Evolutionary conservation across 2,888 invertebrate genomes (phyloP), one percentile per base, ranked within the genome.

Genomic region (Eupithecia exiguata): DNA sequence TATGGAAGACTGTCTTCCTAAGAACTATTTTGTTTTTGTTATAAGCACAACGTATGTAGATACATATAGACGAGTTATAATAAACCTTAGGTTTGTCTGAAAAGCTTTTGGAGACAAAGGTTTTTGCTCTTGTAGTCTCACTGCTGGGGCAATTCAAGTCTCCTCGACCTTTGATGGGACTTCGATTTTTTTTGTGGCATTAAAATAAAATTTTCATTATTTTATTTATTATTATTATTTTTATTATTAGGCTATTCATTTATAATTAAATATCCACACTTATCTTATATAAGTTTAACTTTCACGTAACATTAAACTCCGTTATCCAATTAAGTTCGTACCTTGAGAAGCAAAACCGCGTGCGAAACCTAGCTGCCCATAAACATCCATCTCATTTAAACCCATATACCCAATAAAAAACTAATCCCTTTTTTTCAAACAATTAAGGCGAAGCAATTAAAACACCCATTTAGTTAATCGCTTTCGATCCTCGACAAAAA

Each of bases 391-490:
- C 75, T 74, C 77, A 77, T 80, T 78, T 72, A 77, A 78, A 82
- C 80, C 78, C 82, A 76, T 79, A 70, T 76, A 75, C 62, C 70
- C 75, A 74, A 84, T 83, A 85, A 87, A 88, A 83, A 84, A 80
- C 79, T 78, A 80, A 84, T 84, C 79, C 80, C 78, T 79, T 84
- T 76, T 49, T 80, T 82, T 84, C 80, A 86, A 86, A 88, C 89
- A 88, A 90, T 91, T 88, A 89, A 89, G 86, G 81, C 74, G 74
- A 73, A 80, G 84, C 89, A 89, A 91, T 91, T 92, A 91, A 91
- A 88, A 81, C 78, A 80, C 78, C 87, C 86, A 86, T 88, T 88
- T 84, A 84, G 86, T 88, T 88, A 89, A 91, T 91, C 86, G 89
- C 76, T 79, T 78, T 76, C 77, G 74, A 79, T 77, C 71, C 76